These are phyloP conservation scores for Butorides virescens DNA, from an alignment of 2,113 vertebrate species.

Conservation along the genomic window DNA sequence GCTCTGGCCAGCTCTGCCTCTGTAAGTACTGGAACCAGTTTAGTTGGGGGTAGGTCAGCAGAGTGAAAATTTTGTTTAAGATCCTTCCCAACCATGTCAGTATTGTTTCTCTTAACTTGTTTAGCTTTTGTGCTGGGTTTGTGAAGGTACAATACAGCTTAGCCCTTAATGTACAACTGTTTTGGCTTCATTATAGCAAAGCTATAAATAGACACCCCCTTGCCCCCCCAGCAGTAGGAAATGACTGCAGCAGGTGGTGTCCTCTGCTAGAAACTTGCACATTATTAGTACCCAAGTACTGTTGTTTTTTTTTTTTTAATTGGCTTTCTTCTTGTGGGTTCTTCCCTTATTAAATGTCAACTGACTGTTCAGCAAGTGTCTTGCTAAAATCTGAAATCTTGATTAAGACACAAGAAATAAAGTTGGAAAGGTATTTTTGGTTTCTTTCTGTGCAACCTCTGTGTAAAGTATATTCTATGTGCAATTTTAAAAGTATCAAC, in stretches of 20 bases:
- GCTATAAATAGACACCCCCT: slow-evolving; percentile 40
- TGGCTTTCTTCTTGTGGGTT: neutral
- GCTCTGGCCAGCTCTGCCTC: neutral
- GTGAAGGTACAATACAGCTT: neutral
- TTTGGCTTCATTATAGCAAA: neutral
- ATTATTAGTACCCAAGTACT: neutral
- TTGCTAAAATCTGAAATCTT: neutral
- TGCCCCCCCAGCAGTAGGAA: neutral
- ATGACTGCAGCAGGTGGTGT: slow-evolving; percentile 56
- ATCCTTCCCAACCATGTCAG: neutral
- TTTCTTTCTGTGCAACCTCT: neutral
- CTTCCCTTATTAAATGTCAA: neutral
- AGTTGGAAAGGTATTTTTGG: neutral
- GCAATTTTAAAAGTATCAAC: neutral
- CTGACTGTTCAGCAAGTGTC: neutral
- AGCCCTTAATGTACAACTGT: neutral
- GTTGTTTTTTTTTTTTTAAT: neutral
- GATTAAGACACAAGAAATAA: neutral
- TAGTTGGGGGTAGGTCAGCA: neutral
- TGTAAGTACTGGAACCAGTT: neutral
- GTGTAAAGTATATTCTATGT: neutral
- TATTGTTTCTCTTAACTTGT: neutral
- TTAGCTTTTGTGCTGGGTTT: neutral
- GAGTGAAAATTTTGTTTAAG: neutral
- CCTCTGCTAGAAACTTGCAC: neutral